phyloP scores from a whole-genome alignment of 2,888 invertebrate species.

The Melitaea athalia region DNA sequence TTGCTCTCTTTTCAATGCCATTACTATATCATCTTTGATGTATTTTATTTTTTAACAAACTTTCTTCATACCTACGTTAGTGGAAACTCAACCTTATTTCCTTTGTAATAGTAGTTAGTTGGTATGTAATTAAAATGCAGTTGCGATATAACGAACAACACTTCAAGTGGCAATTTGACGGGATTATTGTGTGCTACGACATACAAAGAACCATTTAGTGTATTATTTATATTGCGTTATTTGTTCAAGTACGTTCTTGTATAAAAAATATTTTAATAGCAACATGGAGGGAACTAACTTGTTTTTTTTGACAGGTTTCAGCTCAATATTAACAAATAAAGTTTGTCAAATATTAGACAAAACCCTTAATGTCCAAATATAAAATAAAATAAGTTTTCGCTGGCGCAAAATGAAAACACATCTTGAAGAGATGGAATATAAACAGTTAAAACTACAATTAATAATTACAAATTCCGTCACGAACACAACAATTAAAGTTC shows the following conservation, averaged over 20 bases:
- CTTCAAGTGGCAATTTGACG: conserved; percentile 44
- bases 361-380: no score
- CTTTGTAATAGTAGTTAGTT: not conserved
- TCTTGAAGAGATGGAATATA: no score
- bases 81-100: not conserved
- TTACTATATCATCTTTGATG: conserved; percentile 7
- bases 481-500: no score
- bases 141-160: conserved; percentile 34
- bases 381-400: no score
- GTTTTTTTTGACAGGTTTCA: no score
- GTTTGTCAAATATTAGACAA: no score
- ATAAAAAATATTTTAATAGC: no score
- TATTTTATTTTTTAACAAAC: not conserved
- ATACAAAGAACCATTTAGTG: not conserved
- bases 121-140: not conserved
- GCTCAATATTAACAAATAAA: no score
- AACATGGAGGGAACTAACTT: no score
- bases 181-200: conserved; percentile 35
- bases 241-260: not conserved
- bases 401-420: no score
- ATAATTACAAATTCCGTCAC: no score
- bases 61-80: not conserved
- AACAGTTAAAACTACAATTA: no score
- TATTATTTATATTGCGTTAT: not conserved
- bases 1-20: not conserved